Conservation (phyloP, 1,140 invertebrate species). For the Drosophila rufa region DNA sequence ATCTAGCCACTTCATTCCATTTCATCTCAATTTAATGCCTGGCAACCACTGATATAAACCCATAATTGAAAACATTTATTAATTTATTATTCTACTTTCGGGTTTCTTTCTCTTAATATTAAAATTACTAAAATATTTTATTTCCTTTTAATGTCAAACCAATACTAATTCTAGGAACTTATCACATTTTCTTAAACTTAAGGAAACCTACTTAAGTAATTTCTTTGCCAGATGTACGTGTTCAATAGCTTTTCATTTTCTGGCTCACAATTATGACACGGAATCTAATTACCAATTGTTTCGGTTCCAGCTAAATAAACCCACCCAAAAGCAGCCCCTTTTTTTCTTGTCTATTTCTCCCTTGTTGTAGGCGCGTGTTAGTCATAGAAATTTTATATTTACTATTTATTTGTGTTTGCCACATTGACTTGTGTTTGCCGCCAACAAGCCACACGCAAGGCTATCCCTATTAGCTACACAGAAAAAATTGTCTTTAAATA, state of each 20-base stretch:
- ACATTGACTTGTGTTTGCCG: conserved; percentile 51
- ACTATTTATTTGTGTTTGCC: conserved; percentile 69
- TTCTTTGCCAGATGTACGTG: background rate
- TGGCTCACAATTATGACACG: conserved; percentile 15
- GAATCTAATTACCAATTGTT: conserved; percentile 12
- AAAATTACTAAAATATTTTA: no score
- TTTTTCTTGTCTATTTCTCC: background rate
- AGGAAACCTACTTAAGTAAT: background rate
- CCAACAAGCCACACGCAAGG: conserved; percentile 45
- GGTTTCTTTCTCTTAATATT: no score
- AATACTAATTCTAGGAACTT: background rate
- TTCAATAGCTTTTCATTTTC: conserved; percentile 1
- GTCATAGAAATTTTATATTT: conserved; percentile 69
- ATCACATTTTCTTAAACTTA: background rate
- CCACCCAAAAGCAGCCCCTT: background rate
- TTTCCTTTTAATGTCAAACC: background rate
- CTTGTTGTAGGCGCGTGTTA: conserved; percentile 69
- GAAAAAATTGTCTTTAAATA: background rate
- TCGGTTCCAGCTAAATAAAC: conserved; percentile 1
- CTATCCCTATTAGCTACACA: conserved; percentile 21
- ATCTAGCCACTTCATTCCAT: no score
- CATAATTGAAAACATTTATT: no score
- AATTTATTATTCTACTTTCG: no score
- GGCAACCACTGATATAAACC: no score
- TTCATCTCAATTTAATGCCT: no score